These are phyloP conservation scores for Xestia c-nigrum DNA, from an alignment of 2,888 invertebrate species.

Conservation along the genomic window DNA sequence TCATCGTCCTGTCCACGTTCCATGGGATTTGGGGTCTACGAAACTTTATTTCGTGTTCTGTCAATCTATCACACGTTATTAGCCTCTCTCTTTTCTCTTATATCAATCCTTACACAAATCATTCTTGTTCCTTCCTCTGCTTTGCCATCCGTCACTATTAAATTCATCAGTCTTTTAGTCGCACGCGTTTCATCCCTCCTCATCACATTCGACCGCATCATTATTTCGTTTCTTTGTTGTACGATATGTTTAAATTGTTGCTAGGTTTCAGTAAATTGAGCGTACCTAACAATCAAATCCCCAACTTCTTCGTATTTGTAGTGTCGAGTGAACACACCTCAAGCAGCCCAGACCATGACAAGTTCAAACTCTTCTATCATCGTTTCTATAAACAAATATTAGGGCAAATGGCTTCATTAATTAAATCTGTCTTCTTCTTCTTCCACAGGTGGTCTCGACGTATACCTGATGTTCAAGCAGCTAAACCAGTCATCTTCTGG, in stretches of 20 bases:
- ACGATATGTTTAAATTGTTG: not conserved
- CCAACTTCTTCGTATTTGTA: not conserved
- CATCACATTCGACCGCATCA: not conserved
- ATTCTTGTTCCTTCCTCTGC: not conserved
- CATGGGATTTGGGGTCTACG: too few species aligned
- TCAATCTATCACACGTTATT: too few species aligned
- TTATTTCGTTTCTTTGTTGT: not conserved
- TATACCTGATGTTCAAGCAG: slow-evolving; percentile 95
- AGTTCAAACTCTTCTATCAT: not conserved
- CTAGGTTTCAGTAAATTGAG: not conserved
- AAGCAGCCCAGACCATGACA: not conserved
- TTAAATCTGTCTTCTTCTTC: not conserved
- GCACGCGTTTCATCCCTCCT: not conserved
- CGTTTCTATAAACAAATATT: not conserved
- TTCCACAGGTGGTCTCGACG: slow-evolving; percentile 92
- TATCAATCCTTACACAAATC: not conserved
- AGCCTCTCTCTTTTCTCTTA: not conserved
- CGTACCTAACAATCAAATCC: not conserved
- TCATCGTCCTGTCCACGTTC: not conserved
- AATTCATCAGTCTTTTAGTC: not conserved
- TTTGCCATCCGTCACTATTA: not conserved
- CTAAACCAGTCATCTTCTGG: slow-evolving; percentile 93
- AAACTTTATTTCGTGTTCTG: too few species aligned
- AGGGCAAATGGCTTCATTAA: not conserved
- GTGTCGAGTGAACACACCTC: not conserved